Conservation (phyloP, 2,888 invertebrate genomes). For the Heliconius hortense region DNA sequence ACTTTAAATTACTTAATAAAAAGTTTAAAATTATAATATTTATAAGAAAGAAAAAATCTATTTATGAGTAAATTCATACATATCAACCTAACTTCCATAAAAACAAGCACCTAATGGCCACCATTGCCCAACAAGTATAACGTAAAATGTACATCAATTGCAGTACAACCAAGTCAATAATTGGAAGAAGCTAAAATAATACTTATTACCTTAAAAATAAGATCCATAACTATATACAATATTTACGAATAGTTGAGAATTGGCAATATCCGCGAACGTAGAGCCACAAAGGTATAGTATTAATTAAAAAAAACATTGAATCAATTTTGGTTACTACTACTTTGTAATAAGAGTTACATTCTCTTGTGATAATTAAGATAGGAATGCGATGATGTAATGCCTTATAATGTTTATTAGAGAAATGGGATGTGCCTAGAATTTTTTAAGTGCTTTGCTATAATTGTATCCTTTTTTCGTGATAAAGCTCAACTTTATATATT, state of each 20-base stretch:
- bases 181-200: slow-evolving; percentile 38
- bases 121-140: slow-evolving; percentile 42
- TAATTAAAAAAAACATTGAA: slow-evolving; percentile 23
- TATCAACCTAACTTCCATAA: slow-evolving; percentile 2
- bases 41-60: no score
- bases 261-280: slow-evolving; percentile 45
- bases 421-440: slow-evolving; percentile 67
- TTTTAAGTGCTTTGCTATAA: slow-evolving; percentile 49
- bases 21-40: no score
- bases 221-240: slow-evolving; percentile 42
- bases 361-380: slow-evolving; percentile 23
- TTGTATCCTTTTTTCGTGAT: neutral
- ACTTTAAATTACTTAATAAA: no score
- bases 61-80: neutral
- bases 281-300: slow-evolving; percentile 35
- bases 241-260: slow-evolving; percentile 43
- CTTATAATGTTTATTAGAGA: slow-evolving; percentile 72
- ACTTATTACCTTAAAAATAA: slow-evolving; percentile 36
- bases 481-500: no score
- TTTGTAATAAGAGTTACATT: slow-evolving; percentile 12
- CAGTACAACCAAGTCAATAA: slow-evolving; percentile 36
- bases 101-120: slow-evolving; percentile 25
- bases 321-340: slow-evolving; percentile 28
- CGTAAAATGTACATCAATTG: slow-evolving; percentile 45
- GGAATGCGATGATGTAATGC: slow-evolving; percentile 63